Base-by-base conservation (phyloP, 1,140 invertebrate genomes). In the Magallana gigas region DNA sequence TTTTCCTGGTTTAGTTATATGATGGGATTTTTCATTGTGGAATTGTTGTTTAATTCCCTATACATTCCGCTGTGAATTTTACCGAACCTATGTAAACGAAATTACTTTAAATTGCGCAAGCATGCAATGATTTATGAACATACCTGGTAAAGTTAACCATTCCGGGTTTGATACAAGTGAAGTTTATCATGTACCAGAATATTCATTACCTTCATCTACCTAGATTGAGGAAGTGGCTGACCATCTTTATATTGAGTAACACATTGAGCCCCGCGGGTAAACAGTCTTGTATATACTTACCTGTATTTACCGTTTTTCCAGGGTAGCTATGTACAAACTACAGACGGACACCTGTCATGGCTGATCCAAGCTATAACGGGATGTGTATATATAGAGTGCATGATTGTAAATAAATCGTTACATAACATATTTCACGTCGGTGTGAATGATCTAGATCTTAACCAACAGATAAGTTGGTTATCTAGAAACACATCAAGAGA, bases 81-180 rank as follows among this genome's bases (percentile, higher is more conserved):
- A 48, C 36, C 36, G 36, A 48, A 48, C 36, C 36, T 5, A 48
- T 48, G 36, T 48, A 48, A 48, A 48, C 36, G 36, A 48, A 48
- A 48, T 48, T 48, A 48, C 36, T 48, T 48, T 48, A 48, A 48
- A 48, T 48, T 48, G 36, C 36, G 36, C 36, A 48, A 48, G 36
- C 36, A 48, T 48, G 5, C 36, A 48, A 48, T 48, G 36, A 48
- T 48, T 48, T 48, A 48, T 48, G 8, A 12, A 36, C 68, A 9
- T 76, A 76, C 68, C 68, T 76, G 18, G 68, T 29, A 2, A 76
- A 76, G 36, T 76, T 76, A 76, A 76, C 68, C 68, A 76, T 76
- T 29, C 18, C 68, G 36, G 18, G 12, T 76, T 36, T 76, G 23
- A 12, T 76, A 29, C 12, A 29, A 18, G 23, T 76, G 23, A 76